Evolutionary conservation across 2,888 invertebrate genomes (phyloP).

Genomic region (Lacanobia oleracea): DNA sequence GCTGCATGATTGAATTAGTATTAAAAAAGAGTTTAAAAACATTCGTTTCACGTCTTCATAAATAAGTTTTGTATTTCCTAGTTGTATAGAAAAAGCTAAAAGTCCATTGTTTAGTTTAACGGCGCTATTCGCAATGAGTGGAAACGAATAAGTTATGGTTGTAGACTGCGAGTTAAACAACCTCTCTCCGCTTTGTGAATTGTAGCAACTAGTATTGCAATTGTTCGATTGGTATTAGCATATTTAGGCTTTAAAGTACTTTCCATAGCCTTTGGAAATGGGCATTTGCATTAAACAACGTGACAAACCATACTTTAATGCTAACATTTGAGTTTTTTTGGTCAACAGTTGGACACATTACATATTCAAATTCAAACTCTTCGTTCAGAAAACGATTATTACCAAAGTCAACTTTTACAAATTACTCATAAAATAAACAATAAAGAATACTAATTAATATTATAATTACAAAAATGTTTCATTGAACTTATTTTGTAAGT

Average conservation of each 20-base stretch:
- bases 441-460: slow-evolving; percentile 29
- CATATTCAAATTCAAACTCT: too few species aligned
- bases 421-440: not conserved
- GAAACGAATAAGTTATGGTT: slow-evolving; percentile 49
- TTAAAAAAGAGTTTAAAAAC: slow-evolving; percentile 14
- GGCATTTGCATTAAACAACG: too few species aligned
- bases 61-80: slow-evolving; percentile 36
- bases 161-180: slow-evolving; percentile 34
- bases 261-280: not conserved
- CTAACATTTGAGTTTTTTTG: too few species aligned
- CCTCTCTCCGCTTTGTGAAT: slow-evolving; percentile 44
- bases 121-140: slow-evolving; percentile 34
- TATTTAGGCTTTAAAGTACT: not conserved
- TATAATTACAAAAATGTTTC: slow-evolving; percentile 36
- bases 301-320: too few species aligned
- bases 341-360: too few species aligned
- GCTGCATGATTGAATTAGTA: slow-evolving; percentile 11
- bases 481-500: slow-evolving; percentile 52
- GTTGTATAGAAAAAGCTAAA: slow-evolving; percentile 44
- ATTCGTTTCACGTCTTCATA: slow-evolving; percentile 12
- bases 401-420: not conserved
- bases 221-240: slow-evolving; percentile 12
- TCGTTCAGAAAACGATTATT: too few species aligned
- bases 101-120: slow-evolving; percentile 42
- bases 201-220: slow-evolving; percentile 28